phyloP scores from a whole-genome alignment of 1,140 invertebrate species.

The Bombus superbus region DNA sequence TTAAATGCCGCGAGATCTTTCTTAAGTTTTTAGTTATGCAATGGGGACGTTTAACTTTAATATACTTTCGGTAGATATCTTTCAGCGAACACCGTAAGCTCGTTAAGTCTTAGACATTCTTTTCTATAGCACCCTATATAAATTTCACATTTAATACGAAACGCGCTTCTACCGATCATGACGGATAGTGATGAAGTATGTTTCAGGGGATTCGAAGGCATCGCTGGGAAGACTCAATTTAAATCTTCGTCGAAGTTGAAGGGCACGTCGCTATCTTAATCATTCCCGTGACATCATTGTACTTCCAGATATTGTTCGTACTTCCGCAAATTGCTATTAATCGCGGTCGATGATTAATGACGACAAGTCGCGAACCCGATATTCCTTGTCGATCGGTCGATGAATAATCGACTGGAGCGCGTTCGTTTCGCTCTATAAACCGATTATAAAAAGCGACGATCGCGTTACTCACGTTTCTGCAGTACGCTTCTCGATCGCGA shows the following conservation, averaged over 20 bases:
- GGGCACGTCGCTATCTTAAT: slow-evolving; percentile 53
- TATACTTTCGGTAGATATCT: too few relatives aligned
- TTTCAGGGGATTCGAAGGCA: neutral
- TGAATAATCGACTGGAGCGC: slow-evolving; percentile 59
- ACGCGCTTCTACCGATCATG: neutral
- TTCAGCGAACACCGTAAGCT: too few relatives aligned
- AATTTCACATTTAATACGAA: neutral
- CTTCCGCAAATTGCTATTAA: slow-evolving; percentile 67
- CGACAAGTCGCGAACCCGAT: slow-evolving; percentile 59
- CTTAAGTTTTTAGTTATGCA: neutral
- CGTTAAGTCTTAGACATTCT: neutral
- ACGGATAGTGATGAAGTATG: neutral
- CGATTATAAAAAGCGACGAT: slow-evolving; percentile 25
- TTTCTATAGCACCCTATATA: neutral
- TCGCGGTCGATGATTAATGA: slow-evolving; percentile 63
- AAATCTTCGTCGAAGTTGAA: slow-evolving; percentile 36
- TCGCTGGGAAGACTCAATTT: slow-evolving; percentile 35
- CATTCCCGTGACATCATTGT: slow-evolving; percentile 60
- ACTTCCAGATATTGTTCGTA: slow-evolving; percentile 60
- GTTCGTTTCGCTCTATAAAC: slow-evolving; percentile 21
- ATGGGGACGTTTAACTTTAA: too few relatives aligned
- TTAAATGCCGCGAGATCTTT: neutral
- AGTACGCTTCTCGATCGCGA: neutral
- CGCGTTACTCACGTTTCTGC: neutral
- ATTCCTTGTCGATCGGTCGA: slow-evolving; percentile 53